Conservation (phyloP, 2,888 invertebrate genomes). For the Rhodophaea formosa region DNA sequence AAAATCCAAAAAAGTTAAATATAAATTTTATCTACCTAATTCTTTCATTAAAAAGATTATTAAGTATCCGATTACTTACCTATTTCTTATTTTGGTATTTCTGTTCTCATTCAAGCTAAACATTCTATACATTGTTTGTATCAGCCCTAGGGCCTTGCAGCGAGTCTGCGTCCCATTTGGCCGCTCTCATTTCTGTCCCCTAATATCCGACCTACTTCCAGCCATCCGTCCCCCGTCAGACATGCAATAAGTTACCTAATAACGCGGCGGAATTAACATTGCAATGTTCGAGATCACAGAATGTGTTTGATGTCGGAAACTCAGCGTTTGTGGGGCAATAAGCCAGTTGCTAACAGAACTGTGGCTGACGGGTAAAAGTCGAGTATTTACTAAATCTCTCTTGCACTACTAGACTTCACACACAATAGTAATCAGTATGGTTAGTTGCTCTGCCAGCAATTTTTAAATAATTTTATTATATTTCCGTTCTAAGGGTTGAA, state of each 20-base stretch:
- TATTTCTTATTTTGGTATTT: too few relatives aligned
- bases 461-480: too few relatives aligned
- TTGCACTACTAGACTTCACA: too few relatives aligned
- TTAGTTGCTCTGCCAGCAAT: too few relatives aligned
- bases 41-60: too few relatives aligned
- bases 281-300: constrained; percentile 18
- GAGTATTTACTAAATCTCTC: not conserved
- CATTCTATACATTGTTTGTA: not conserved
- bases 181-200: constrained; percentile 64
- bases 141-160: constrained; percentile 35
- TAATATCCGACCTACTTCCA: constrained; percentile 71
- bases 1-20: too few relatives aligned
- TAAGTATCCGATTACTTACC: too few relatives aligned
- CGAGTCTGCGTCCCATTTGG: constrained; percentile 59
- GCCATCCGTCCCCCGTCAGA: constrained; percentile 46
- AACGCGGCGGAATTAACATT: constrained; percentile 29
- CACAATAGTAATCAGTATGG: too few relatives aligned
- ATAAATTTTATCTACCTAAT: too few relatives aligned
- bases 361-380: not conserved
- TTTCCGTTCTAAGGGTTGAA: too few relatives aligned
- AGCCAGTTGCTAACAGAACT: not conserved
- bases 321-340: not conserved
- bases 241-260: constrained; percentile 47
- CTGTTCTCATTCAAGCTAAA: too few relatives aligned
- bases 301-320: constrained; percentile 1